Evolutionary conservation across 2,113 vertebrate species (phyloP).

Genomic region (Arizona elegans): DNA sequence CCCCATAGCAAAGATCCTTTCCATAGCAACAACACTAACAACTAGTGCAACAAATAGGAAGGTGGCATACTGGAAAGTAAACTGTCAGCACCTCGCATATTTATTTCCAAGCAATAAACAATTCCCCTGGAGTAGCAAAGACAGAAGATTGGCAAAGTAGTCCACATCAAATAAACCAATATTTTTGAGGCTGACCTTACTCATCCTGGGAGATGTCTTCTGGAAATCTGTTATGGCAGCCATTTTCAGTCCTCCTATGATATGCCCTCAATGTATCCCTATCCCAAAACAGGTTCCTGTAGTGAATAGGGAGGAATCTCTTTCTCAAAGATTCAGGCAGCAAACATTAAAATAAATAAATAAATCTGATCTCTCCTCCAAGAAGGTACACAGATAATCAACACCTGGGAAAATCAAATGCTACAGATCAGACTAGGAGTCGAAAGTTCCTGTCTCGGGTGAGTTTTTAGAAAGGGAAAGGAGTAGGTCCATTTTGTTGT

Average conservation of each 20-base stretch:
- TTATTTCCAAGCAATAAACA: background rate
- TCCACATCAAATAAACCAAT: background rate
- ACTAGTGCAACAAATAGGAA: background rate
- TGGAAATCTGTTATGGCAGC: background rate
- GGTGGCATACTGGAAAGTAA: background rate
- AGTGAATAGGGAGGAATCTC: background rate
- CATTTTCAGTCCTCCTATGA: background rate
- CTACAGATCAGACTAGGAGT: background rate
- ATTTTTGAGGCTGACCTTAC: background rate
- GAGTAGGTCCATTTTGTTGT: background rate
- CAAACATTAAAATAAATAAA: background rate
- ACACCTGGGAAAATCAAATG: background rate
- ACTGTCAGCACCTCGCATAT: background rate
- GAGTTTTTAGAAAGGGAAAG: background rate
- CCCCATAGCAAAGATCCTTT: background rate
- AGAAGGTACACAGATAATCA: background rate
- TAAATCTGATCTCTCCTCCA: background rate
- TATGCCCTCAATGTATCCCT: background rate
- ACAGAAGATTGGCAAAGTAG: background rate
- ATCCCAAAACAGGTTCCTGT: background rate
- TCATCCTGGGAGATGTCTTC: background rate
- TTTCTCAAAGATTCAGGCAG: background rate
- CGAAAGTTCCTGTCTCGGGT: background rate
- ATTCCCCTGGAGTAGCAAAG: background rate
- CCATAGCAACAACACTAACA: background rate